phyloP scores from a whole-genome alignment of 2,888 invertebrate species.

The Melikaiella ostensackeni region DNA sequence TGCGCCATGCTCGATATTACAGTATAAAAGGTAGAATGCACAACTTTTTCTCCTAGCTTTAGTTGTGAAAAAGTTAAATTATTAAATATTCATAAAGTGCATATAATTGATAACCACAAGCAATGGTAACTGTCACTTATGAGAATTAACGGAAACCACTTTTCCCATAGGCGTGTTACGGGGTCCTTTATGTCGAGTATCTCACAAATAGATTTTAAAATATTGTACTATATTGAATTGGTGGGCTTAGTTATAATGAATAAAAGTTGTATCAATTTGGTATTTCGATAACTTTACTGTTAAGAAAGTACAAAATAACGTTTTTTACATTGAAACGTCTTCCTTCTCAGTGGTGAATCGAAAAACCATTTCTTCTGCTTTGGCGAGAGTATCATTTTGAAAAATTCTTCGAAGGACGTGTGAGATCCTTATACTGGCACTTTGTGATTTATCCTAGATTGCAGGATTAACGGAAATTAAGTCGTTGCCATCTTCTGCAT shows the following conservation, averaged over 20 bases:
- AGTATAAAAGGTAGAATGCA: too few species aligned
- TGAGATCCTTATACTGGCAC: not conserved
- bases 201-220: not conserved
- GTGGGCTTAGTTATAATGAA: not conserved
- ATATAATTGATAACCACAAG: too few species aligned
- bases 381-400: not conserved
- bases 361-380: conserved; percentile 22
- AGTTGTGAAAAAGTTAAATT: too few species aligned
- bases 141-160: too few species aligned
- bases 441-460: not conserved
- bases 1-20: too few species aligned
- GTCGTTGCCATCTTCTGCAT: conserved; percentile 13
- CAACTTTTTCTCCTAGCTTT: too few species aligned
- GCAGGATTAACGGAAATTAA: conserved; percentile 16
- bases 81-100: too few species aligned
- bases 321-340: conserved; percentile 30
- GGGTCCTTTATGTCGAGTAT: too few species aligned
- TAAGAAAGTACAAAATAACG: conserved; percentile 60
- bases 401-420: not conserved
- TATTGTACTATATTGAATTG: not conserved
- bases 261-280: not conserved
- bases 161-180: too few species aligned
- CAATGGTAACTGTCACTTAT: too few species aligned
- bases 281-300: conserved; percentile 46
- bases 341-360: not conserved